Base-by-base conservation (phyloP, 2,113 vertebrate species). In the Psittacara wagleri region DNA sequence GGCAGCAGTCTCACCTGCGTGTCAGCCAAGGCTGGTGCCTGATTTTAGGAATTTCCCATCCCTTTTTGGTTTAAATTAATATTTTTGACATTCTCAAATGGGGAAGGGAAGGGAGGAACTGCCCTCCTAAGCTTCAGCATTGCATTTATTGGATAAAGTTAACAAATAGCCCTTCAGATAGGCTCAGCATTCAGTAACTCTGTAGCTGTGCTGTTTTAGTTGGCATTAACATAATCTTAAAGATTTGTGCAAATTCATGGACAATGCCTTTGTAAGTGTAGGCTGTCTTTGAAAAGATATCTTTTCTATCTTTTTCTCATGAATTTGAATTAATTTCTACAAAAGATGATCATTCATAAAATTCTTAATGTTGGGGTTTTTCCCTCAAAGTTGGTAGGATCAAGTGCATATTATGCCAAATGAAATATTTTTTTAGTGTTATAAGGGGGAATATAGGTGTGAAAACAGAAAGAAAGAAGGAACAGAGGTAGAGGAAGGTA, bases 101-200 rank as follows among this genome's bases (percentile, higher is more conserved):
- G 14, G 44, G 57, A 62, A 4, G 6, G 54, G 54, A 8, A 49
- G 9, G 5, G 33, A 87, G 35, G 23, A 75, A 35, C 46, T 81
- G 73, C 41, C 8, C 28, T 74, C 0, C 0, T 15, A 46, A 39
- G 13, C 48, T 64, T 75, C 82, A 76, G 43, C 18, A 33, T 35
- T 33, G 9, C 17, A 1, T 82, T 87, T 78, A 17, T 59, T 67
- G 87, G 43, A 15, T 66, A 7, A 15, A 16, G 23, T 89, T 87
- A 82, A 20, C 33, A 41, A 75, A 70, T 2, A 75, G 6, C 11
- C 28, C 22, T 72, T 75, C 66, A 51, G 46, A 33, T 19, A 51
- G 46, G 22, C 61, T 91, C 46, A 41, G 51, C 2, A 2, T 67
- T 86, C 39, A 17, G 39, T 22, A 39, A 9, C 10, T 66, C 33